phyloP scores from a whole-genome alignment of 2,113 vertebrate species.

The Rhynchomys soricoides region DNA sequence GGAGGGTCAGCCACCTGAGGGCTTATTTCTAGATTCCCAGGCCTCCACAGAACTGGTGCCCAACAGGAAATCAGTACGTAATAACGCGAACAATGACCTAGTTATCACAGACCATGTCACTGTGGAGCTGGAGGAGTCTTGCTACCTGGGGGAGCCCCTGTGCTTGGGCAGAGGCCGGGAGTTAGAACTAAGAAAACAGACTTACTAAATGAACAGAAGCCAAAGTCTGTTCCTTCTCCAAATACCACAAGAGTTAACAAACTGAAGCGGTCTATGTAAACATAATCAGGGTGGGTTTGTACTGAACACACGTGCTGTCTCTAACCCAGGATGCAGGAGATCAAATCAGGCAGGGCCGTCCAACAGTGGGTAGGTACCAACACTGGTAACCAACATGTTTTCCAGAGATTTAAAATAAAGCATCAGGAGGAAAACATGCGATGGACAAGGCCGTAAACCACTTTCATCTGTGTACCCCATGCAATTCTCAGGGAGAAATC shows the following conservation, averaged over 20 bases:
- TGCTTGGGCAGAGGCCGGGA: not conserved
- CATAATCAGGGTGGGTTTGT: not conserved
- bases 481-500: not conserved
- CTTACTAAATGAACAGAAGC: not conserved
- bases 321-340: not conserved
- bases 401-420: constrained; percentile 43
- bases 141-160: not conserved
- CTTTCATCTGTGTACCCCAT: not conserved
- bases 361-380: not conserved
- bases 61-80: not conserved
- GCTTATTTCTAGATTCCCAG: not conserved
- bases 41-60: not conserved
- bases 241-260: not conserved
- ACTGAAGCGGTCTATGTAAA: not conserved
- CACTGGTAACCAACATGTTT: not conserved
- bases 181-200: constrained; percentile 6
- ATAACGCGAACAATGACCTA: not conserved
- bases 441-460: not conserved
- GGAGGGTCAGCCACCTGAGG: not conserved
- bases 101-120: not conserved
- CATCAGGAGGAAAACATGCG: not conserved
- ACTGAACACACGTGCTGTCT: not conserved
- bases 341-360: not conserved
- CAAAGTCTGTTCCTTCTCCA: constrained; percentile 13
- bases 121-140: not conserved